These are phyloP conservation scores for Umimayanthus chanpuru DNA, from an alignment of 92 coral and sea anemone genomes.

Conservation along the genomic window DNA sequence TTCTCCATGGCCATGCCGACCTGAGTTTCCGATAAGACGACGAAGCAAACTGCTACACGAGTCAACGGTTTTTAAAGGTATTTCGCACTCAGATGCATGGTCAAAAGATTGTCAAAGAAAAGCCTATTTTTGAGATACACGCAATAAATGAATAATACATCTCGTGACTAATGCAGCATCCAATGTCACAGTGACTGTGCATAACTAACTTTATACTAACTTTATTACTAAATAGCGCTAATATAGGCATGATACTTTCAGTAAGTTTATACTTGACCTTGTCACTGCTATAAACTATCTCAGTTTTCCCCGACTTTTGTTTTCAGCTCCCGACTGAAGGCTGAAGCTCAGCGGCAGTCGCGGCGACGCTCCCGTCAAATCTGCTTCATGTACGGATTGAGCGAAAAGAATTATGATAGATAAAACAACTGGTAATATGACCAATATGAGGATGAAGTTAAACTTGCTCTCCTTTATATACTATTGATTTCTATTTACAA, in stretches of 20 bases:
- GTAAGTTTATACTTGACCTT: neutral
- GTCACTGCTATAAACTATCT: neutral
- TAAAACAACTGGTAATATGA: no score
- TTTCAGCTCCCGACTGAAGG: neutral
- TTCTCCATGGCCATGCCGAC: no score
- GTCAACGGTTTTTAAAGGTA: no score
- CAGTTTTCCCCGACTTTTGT: neutral
- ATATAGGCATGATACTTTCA: constrained; percentile 9
- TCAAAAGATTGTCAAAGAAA: neutral
- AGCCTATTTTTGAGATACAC: neutral
- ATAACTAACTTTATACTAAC: neutral
- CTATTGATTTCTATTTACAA: no score
- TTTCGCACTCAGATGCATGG: neutral
- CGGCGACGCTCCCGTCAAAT: no score
- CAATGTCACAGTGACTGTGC: neutral
- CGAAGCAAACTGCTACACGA: no score
- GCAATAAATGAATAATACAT: neutral
- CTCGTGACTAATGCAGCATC: neutral
- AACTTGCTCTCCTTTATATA: no score
- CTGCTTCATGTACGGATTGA: no score
- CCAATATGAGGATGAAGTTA: no score
- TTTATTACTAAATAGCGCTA: neutral
- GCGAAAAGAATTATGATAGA: no score
- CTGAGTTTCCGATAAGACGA: no score
- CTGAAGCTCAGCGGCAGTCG: neutral